Base-by-base conservation (phyloP, 2,888 invertebrate species). In the Choristoneura rosaceana region DNA sequence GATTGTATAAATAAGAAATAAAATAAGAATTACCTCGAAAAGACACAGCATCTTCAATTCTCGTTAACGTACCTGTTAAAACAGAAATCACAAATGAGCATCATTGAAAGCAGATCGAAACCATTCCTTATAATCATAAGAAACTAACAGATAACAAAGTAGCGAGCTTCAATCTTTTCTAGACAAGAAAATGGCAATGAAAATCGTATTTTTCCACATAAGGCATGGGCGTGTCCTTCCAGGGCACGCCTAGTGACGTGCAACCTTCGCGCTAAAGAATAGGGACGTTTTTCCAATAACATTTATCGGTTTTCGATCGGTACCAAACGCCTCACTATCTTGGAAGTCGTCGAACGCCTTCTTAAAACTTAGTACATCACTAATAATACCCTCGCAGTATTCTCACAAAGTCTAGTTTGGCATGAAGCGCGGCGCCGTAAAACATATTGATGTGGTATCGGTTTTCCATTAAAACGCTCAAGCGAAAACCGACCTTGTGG, bases 381-480 rank as follows among this genome's bases (percentile, higher is more conserved):
- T 41, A 92, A 81, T 84, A 68, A 85, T 77, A 76, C 85, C 91
- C 86, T 83, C 93, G 91, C 80, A 74, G 25, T 74, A 50, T 41
- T 2, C 0, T 0, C 0, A 65, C 83, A 90, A 81, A 84, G 85
- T 79, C 75, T 77, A 78, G 80, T 84, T 81, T 90, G 78, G 79
- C 78, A 80, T 81, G 83, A 67, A 75, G 76, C 75, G 76, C 73
- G 76, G 75, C 78, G 82, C 82, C 83, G 90, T 91, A 86, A 91
- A 93, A 93, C 90, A 90, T 94, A 94, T 94, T 94, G 93, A 94
- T 93, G 94, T 87, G 88, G 83, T 94, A 94, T 94, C 90, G 94
- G 94, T 94, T 94, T 93, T 94, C 94, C 94, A 94, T 94, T 94
- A 93, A 80, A 63, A 52, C 65, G 15, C 74, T 52, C 81, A 77